phyloP scores from a whole-genome alignment of 2,888 invertebrate genomes.

The Hylaea fasciaria region DNA sequence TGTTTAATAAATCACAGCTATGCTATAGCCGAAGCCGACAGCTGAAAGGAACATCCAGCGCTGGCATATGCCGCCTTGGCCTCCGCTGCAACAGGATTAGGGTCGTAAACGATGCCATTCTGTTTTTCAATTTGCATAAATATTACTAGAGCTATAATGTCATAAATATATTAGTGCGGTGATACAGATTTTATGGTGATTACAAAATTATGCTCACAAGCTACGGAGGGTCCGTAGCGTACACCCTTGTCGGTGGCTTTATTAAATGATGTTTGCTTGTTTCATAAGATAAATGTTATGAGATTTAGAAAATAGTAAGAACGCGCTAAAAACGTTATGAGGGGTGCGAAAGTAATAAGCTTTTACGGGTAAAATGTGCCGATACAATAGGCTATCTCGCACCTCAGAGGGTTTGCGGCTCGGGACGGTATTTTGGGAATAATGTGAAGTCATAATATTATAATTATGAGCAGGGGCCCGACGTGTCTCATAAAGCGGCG shows the following conservation, averaged over 20 bases:
- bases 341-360: conserved; percentile 49
- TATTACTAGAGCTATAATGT: conserved; percentile 80
- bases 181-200: conserved; percentile 85
- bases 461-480: conserved; percentile 69
- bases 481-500: conserved; percentile 64
- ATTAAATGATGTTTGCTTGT: conserved; percentile 44
- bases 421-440: conserved; percentile 58
- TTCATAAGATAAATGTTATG: conserved; percentile 45
- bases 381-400: conserved; percentile 53
- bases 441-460: conserved; percentile 80
- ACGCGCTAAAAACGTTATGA: conserved; percentile 43
- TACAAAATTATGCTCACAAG: conserved; percentile 74
- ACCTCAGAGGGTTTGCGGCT: conserved; percentile 55
- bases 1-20: conserved; percentile 13
- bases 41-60: conserved; percentile 49
- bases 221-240: conserved; percentile 60
- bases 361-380: conserved; percentile 52
- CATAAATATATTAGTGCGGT: conserved; percentile 84
- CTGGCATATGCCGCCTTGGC: conserved; percentile 69
- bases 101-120: conserved; percentile 79
- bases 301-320: conserved; percentile 44
- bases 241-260: conserved; percentile 42
- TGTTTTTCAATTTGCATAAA: conserved; percentile 85
- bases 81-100: conserved; percentile 66
- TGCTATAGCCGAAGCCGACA: conserved; percentile 18